These are phyloP conservation scores for Holcopasites calliopsidis DNA, from an alignment of 1,140 invertebrate species.

Conservation along the genomic window DNA sequence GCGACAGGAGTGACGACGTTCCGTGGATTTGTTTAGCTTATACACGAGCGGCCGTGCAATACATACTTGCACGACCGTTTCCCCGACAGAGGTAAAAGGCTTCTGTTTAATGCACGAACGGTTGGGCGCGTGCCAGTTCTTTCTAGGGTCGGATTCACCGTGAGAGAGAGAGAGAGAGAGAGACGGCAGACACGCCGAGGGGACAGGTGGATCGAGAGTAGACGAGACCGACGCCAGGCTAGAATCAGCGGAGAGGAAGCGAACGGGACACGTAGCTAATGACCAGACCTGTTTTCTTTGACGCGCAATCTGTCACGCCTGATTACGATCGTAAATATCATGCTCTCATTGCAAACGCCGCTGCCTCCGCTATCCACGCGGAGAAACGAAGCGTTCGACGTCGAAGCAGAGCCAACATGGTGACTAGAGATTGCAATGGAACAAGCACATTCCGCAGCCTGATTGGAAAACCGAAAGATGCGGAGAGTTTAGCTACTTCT, in stretches of 20 bases:
- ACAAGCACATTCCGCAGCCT: too few species aligned
- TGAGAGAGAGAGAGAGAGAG: too few species aligned
- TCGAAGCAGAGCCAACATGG: background rate
- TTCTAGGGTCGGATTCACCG: slow-evolving; percentile 31
- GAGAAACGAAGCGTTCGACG: background rate
- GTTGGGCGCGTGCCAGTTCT: slow-evolving; percentile 49
- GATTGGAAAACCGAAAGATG: too few species aligned
- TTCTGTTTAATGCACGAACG: slow-evolving; percentile 30
- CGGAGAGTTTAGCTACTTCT: too few species aligned
- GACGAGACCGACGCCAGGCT: too few species aligned
- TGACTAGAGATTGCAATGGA: background rate
- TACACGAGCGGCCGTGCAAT: slow-evolving; percentile 28
- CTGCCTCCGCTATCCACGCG: background rate
- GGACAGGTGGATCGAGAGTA: slow-evolving; percentile 21
- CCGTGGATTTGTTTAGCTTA: slow-evolving; percentile 60
- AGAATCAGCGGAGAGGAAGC: background rate
- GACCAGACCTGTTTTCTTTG: slow-evolving; percentile 44
- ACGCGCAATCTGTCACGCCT: slow-evolving; percentile 43
- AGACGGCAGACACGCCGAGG: background rate
- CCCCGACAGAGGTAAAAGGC: slow-evolving; percentile 24
- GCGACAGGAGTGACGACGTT: background rate
- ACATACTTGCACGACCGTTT: background rate
- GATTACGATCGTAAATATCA: slow-evolving; percentile 43
- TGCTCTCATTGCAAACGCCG: slow-evolving; percentile 9
- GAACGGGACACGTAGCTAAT: slow-evolving; percentile 21